These are phyloP conservation scores for Drosophila sordidula DNA, from an alignment of 2,888 invertebrate species.

Conservation along the genomic window DNA sequence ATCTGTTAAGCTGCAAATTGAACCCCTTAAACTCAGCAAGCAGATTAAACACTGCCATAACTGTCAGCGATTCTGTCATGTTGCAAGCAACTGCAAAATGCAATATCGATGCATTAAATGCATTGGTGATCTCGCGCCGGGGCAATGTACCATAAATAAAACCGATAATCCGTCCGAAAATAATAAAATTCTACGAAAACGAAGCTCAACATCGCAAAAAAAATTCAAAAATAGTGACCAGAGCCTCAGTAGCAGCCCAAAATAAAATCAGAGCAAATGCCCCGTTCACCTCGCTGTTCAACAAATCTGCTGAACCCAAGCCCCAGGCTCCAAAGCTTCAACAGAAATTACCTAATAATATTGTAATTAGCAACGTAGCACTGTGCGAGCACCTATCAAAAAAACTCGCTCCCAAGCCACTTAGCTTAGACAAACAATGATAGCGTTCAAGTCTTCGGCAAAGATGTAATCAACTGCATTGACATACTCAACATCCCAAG, in stretches of 20 bases:
- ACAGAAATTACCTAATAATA: background rate
- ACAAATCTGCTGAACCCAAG: background rate
- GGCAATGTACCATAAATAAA: conserved; percentile 5
- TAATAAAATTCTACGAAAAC: no score
- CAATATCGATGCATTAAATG: conserved; percentile 17
- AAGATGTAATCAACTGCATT: background rate
- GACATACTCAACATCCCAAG: background rate
- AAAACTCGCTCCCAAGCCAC: background rate
- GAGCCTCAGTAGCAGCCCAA: no score
- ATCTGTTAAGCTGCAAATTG: background rate
- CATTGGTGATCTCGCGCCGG: conserved; percentile 2
- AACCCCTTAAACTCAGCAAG: background rate
- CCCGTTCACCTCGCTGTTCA: background rate
- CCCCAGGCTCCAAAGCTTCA: background rate
- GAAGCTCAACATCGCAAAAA: no score
- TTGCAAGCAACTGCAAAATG: conserved; percentile 24
- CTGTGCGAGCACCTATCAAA: background rate
- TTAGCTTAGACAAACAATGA: background rate
- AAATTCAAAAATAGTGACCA: no score
- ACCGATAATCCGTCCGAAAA: no score
- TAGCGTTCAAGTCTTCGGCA: background rate
- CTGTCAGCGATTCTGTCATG: conserved; percentile 9
- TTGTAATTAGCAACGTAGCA: background rate
- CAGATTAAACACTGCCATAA: conserved; percentile 14
- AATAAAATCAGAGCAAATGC: no score